These are phyloP conservation scores for Monodelphis domestica DNA, from an alignment of 2,797 vertebrate genomes.

Conservation along the genomic window DNA sequence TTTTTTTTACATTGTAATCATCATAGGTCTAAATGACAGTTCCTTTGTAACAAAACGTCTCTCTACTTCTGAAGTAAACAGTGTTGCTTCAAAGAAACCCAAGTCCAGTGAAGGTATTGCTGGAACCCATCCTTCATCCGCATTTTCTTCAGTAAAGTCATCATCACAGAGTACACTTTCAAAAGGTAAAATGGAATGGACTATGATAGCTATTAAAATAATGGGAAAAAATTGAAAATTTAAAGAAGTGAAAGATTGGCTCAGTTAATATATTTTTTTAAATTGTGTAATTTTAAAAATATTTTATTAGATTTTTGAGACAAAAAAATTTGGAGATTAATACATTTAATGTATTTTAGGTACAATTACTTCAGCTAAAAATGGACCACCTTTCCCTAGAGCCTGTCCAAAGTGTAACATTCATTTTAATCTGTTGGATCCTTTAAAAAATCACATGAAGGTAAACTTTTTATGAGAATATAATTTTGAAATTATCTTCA, in stretches of 20 bases:
- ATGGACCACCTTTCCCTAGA: conserved; percentile 88
- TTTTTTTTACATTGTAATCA: conserved; percentile 61
- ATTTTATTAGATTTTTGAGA: conserved; percentile 4
- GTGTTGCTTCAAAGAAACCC: conserved; percentile 83
- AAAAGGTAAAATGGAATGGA: conserved; percentile 60
- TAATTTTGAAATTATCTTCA: conserved; percentile 56
- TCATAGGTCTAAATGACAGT: conserved; percentile 72
- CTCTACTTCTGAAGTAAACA: conserved; percentile 81
- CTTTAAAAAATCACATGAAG: conserved; percentile 91
- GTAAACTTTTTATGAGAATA: conserved; percentile 83
- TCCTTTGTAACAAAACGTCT: conserved; percentile 82
- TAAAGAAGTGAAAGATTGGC: not conserved
- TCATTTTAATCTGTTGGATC: conserved; percentile 90
- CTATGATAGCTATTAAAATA: not conserved
- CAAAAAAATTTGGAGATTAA: conserved; percentile 64
- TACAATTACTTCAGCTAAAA: conserved; percentile 85
- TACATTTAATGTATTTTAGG: conserved; percentile 78
- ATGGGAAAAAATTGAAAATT: not conserved
- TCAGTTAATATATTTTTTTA: conserved; percentile 47
- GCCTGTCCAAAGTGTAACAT: conserved; percentile 94
- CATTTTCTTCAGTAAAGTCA: conserved; percentile 65
- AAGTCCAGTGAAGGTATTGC: conserved; percentile 83
- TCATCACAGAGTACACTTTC: conserved; percentile 63
- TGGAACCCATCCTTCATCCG: conserved; percentile 56
- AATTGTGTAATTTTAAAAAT: conserved; percentile 28